Evolutionary conservation across 2,888 invertebrate genomes (phyloP).

Genomic region (Noctua fimbriata): DNA sequence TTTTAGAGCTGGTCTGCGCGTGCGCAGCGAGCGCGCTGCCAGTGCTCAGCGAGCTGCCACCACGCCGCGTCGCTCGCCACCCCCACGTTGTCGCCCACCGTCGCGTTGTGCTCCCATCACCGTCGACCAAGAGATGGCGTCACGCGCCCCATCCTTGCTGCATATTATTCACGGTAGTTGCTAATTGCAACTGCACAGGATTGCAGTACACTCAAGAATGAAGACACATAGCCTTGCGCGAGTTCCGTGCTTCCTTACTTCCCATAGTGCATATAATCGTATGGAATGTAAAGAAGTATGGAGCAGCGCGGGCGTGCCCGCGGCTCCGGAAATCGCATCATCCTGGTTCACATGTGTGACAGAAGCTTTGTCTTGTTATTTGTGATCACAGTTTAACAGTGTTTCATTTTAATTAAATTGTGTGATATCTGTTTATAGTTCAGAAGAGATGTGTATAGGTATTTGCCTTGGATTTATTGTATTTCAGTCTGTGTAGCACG

Average conservation of each 20-base stretch:
- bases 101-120: constrained; percentile 71
- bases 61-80: constrained; percentile 87
- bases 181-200: constrained; percentile 64
- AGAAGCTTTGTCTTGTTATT: constrained; percentile 71
- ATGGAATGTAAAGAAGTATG: constrained; percentile 99
- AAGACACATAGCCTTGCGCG: constrained; percentile 90
- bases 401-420: constrained; percentile 67
- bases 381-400: constrained; percentile 71
- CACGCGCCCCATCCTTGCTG: constrained; percentile 63
- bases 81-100: constrained; percentile 74
- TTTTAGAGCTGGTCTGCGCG: constrained; percentile 90
- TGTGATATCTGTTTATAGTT: constrained; percentile 65
- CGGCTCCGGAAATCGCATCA: constrained; percentile 76
- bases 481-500: constrained; percentile 56
- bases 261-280: constrained; percentile 96
- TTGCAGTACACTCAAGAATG: constrained; percentile 74
- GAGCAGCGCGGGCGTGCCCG: constrained; percentile 92
- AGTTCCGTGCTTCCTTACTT: constrained; percentile 99
- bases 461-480: constrained; percentile 58
- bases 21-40: constrained; percentile 87
- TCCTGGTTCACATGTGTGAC: constrained; percentile 75
- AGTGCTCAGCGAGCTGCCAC: constrained; percentile 87
- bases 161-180: constrained; percentile 63
- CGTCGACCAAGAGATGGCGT: constrained; percentile 77
- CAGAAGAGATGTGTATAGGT: constrained; percentile 47